A percentile compares a stretch with the other conserved stretches of the same genome.
Conservation (phyloP, 1,140 invertebrate species). For the Babylonia areolata region DNA sequence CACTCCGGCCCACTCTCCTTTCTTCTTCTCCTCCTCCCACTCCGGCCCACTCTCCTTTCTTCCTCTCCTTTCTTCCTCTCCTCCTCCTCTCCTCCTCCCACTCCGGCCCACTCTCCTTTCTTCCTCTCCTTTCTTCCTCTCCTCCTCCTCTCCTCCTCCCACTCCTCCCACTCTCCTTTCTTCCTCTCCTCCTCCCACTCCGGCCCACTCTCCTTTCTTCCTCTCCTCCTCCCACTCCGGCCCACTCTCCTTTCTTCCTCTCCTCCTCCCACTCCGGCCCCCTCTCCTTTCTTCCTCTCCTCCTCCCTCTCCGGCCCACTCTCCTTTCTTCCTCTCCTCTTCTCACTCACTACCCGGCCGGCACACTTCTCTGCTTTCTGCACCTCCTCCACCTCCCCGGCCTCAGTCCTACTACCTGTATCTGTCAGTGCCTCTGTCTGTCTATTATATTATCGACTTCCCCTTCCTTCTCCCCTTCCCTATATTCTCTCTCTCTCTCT, state of each 20-base stretch:
- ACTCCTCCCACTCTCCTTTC: background rate
- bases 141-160: background rate
- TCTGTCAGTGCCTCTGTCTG: background rate
- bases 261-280: background rate
- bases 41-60: background rate
- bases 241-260: background rate
- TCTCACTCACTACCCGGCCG: background rate
- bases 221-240: background rate
- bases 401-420: background rate
- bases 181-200: background rate
- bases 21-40: background rate
- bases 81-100: background rate
- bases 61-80: background rate
- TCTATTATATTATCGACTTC: background rate
- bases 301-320: background rate
- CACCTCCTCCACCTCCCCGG: background rate
- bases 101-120: background rate
- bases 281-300: conserved; percentile 1
- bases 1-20: background rate
- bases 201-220: background rate
- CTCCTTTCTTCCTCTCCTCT: background rate
- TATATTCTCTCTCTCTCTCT: conserved; percentile 3
- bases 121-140: background rate
- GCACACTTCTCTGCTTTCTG: background rate
- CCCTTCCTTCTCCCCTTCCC: background rate